Evolutionary conservation across 2,797 vertebrate species (phyloP).

Genomic region (Alcedo atthis): DNA sequence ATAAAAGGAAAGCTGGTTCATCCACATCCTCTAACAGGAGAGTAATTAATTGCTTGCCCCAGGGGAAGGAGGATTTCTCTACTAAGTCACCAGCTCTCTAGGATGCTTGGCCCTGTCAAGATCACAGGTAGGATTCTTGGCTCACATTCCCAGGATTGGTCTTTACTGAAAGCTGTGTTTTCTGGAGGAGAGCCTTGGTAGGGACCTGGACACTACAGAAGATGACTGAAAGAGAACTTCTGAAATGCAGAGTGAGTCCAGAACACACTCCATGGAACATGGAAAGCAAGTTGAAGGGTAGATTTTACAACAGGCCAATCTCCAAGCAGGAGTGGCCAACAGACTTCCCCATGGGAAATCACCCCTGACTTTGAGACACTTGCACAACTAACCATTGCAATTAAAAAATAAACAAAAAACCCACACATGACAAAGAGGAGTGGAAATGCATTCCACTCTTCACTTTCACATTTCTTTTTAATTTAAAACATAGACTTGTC

Average conservation of each 20-base stretch:
- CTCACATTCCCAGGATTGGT: not conserved
- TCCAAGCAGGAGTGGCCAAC: not conserved
- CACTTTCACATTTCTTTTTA: not conserved
- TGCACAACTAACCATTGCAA: not conserved
- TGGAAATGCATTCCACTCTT: not conserved
- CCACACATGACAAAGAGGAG: not conserved
- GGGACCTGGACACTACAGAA: not conserved
- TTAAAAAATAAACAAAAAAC: not conserved
- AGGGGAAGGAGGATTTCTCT: not conserved
- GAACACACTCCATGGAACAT: rapidly evolving
- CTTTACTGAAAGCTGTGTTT: rapidly evolving
- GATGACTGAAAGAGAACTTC: not conserved
- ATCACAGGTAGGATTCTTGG: not conserved
- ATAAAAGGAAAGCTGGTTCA: not conserved
- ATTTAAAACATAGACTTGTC: not conserved
- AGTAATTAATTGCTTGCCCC: not conserved
- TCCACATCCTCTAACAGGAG: not conserved
- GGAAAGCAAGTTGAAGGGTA: not conserved
- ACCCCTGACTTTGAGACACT: not conserved
- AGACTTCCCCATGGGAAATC: not conserved
- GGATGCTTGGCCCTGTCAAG: no score
- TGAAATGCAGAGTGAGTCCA: not conserved
- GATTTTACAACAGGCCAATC: not conserved
- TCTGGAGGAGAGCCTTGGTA: not conserved
- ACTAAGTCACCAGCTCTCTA: not conserved